Evolutionary conservation across 2,797 vertebrate genomes (phyloP), one percentile per base, ranked within the genome.

Genomic region (Myotis vivesi): DNA sequence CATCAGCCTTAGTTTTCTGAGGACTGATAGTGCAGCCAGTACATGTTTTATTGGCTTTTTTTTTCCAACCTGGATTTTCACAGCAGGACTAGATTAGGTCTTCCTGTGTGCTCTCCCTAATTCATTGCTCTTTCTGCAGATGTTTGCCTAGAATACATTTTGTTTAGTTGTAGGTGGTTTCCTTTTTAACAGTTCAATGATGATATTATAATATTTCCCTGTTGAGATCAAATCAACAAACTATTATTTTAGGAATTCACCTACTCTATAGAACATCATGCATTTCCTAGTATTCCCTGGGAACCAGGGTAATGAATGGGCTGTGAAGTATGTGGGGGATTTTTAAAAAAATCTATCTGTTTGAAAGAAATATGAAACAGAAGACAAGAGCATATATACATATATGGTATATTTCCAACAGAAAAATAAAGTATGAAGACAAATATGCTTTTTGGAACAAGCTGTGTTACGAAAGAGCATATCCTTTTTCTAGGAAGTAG

Each of bases 151-250:
- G 94, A 89, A 79, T 75, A n/a, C 12, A 53, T 77, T 85, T 92
- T 87, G 28, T 92, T 94, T 95, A 76, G 46, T 89, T 95, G 30
- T 76, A 86, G 73, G 57, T 66, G 6, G 36, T 93, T 95, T 89
- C 64, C 53, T 94, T 91, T 87, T 55, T 36, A 87, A 75, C n/a
- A 83, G 30, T 30, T 95, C 84, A 92, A 82, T 8, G 19, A 85
- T 92, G n/a, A 75, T 76, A 84, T 86, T 87, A 84, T 46, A 53
- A 85, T 86, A 84, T 95, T 77, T 36, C 57, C 73, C 82, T 64
- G 79, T 17, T 72, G 92, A 88, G 81, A 87, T 13, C n/a, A 73
- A 96, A 97, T 92, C 83, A 92, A 46, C 68, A 89, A 5, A 79
- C 59, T 91, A 66, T 80, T 94, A 92, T 73, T 95, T 95, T 85